Conservation (phyloP, 2,888 invertebrate species). For the Ephialtes manifestator region DNA sequence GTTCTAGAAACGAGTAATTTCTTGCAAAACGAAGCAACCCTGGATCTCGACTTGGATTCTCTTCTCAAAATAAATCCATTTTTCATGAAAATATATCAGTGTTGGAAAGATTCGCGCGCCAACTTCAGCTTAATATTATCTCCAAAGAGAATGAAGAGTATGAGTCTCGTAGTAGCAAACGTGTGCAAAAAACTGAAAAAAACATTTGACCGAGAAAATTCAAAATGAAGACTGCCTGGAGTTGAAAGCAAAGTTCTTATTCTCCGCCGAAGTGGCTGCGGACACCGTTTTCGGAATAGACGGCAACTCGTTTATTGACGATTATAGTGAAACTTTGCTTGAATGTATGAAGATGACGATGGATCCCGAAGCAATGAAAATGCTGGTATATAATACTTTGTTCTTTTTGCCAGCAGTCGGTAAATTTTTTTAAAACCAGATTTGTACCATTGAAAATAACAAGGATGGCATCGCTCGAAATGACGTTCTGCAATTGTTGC, state of each 20-base stretch:
- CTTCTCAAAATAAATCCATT: constrained; percentile 39
- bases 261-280: constrained; percentile 50
- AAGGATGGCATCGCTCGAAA: constrained; percentile 69
- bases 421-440: constrained; percentile 25
- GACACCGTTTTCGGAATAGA: constrained; percentile 54
- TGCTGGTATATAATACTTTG: constrained; percentile 16
- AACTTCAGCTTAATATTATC: constrained; percentile 19
- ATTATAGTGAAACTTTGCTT: constrained; percentile 18
- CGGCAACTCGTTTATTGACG: constrained; percentile 38
- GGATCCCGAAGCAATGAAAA: constrained; percentile 57
- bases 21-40: neutral
- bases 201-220: constrained; percentile 27
- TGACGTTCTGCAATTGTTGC: constrained; percentile 86
- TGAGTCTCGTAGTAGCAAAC: neutral
- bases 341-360: constrained; percentile 60
- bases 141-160: constrained; percentile 22
- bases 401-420: constrained; percentile 55
- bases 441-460: constrained; percentile 64
- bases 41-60: constrained; percentile 23
- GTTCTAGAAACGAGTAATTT: constrained; percentile 40
- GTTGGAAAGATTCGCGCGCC: constrained; percentile 41
- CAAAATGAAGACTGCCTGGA: constrained; percentile 73
- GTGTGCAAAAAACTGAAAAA: constrained; percentile 44
- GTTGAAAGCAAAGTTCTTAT: constrained; percentile 61
- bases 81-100: constrained; percentile 39